These are phyloP conservation scores for Scaeva pyrastri DNA, from an alignment of 2,888 invertebrate genomes.

Conservation along the genomic window DNA sequence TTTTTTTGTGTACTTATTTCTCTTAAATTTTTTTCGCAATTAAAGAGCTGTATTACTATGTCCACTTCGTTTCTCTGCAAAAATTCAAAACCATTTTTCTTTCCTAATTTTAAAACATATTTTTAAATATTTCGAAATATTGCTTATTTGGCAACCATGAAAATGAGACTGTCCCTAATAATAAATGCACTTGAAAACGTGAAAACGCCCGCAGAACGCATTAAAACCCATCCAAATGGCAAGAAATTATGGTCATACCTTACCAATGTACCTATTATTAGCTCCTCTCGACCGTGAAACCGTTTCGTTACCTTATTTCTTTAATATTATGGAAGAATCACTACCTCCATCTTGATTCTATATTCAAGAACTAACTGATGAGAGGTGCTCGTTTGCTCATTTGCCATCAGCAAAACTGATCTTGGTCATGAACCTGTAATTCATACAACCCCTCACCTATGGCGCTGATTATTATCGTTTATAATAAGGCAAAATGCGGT, in stretches of 20 bases:
- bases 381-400: background rate
- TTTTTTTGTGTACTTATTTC: background rate
- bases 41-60: too few species aligned
- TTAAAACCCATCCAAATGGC: constrained; percentile 59
- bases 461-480: constrained; percentile 56
- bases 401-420: constrained; percentile 14
- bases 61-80: too few species aligned
- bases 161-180: background rate
- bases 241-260: constrained; percentile 13
- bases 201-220: constrained; percentile 18
- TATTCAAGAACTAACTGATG: background rate
- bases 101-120: too few species aligned
- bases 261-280: background rate
- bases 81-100: too few species aligned
- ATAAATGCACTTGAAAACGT: background rate
- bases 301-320: constrained; percentile 59
- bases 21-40: too few species aligned
- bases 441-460: constrained; percentile 56
- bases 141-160: background rate
- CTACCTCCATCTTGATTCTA: background rate
- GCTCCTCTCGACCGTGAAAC: constrained; percentile 64
- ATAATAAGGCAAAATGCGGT: constrained; percentile 67
- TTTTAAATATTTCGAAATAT: background rate
- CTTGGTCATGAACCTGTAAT: constrained; percentile 72
- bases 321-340: background rate